Evolutionary conservation across 2,888 invertebrate genomes (phyloP), one percentile per base, ranked within the genome.

Genomic region (Coelopa pilipes): DNA sequence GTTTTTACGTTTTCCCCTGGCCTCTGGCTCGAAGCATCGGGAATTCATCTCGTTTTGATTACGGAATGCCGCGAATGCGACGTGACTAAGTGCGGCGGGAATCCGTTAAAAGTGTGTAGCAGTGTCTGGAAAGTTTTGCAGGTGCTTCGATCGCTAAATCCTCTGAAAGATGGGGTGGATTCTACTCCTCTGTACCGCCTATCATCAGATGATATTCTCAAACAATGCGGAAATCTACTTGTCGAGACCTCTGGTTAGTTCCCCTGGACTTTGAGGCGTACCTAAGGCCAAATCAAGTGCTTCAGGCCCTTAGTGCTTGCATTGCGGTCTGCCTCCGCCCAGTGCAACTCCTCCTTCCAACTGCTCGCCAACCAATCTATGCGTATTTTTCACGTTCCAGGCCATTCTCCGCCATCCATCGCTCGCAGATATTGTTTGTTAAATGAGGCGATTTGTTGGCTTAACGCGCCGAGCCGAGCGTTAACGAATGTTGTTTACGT

Each of bases 401-500:
- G 47, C 12, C 46, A 57, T 46, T 59, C 19, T 19, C 47, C 7
- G 47, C 11, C 50, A 70, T 47, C 11, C 50, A 70, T 47, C 77
- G 78, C 83, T 82, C 79, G 76, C 82, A 83, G 84, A 81, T 82
- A 83, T 84, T 83, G 84, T 84, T 82, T 84, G 84, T 82, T 84
- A 84, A 84, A 84, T 84, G 85, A 84, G 83, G 84, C 85, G 82
- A 81, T 83, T 82, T 84, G 84, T 83, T 84, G 81, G 79, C 81
- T 80, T 83, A 81, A 82, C 80, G 81, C 83, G 79, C 73, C 81
- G 80, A 81, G 84, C 84, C 81, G 80, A 81, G 85, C 84, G 82
- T 84, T 83, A 83, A 84, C 53, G 53, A 15, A 15, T 53, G 53
- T 15, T 34, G 60, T 59, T 59, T 59, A 17, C 17, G 21, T 69